These are phyloP conservation scores for Falco cherrug DNA, from an alignment of 2,797 vertebrate species.

Conservation along the genomic window DNA sequence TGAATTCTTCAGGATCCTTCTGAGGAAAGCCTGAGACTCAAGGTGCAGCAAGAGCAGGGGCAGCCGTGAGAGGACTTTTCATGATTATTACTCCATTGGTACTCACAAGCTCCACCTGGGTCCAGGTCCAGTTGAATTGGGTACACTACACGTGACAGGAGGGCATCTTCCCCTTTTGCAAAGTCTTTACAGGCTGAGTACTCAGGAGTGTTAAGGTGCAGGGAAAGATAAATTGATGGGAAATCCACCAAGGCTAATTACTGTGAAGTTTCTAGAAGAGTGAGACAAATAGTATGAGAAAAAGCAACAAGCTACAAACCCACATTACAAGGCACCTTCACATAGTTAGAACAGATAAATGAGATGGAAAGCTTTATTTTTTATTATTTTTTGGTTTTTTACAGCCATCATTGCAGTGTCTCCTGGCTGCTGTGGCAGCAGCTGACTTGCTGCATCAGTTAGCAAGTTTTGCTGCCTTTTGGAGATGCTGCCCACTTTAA, in stretches of 20 bases:
- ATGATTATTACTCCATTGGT: not conserved
- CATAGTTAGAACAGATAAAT: not conserved
- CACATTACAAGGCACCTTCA: not conserved
- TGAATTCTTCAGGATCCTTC: not conserved
- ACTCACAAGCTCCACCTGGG: fast-evolving
- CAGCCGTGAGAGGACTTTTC: not conserved
- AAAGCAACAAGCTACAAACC: not conserved
- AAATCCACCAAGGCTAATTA: not conserved
- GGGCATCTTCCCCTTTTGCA: not conserved
- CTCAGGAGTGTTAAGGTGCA: not conserved
- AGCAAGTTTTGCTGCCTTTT: not conserved
- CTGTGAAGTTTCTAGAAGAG: not conserved
- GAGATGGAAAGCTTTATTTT: not conserved
- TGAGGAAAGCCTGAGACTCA: not conserved
- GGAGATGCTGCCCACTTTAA: not conserved
- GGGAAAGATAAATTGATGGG: not conserved
- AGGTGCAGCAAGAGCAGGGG: not conserved
- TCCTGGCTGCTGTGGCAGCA: not conserved
- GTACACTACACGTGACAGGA: not conserved
- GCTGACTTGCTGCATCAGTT: not conserved
- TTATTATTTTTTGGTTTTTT: not conserved
- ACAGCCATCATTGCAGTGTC: not conserved
- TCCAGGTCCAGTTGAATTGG: fast-evolving
- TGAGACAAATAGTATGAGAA: not conserved
- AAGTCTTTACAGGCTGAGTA: not conserved